Evolutionary conservation across 2,888 invertebrate genomes (phyloP).

Genomic region (Gymnoscelis rufifasciata): DNA sequence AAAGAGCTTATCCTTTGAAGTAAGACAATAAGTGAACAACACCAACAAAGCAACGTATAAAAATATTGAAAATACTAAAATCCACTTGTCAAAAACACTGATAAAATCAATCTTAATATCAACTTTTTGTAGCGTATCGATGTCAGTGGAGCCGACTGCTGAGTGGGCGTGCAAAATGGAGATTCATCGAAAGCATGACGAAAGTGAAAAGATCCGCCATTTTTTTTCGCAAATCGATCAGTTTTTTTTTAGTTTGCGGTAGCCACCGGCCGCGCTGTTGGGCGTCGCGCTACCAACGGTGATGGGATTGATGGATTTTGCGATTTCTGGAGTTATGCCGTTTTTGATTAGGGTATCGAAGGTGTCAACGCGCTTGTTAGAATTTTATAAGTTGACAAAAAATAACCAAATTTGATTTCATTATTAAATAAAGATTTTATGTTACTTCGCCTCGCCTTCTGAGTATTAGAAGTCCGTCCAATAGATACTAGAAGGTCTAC

Average conservation of each 20-base stretch:
- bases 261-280: constrained; percentile 48
- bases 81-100: not conserved
- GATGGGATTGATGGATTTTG: constrained; percentile 50
- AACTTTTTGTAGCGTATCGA: constrained; percentile 17
- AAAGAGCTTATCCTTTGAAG: too few relatives aligned
- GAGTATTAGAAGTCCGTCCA: too few relatives aligned
- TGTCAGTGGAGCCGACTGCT: constrained; percentile 26
- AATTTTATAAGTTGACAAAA: not conserved
- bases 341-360: constrained; percentile 11
- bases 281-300: constrained; percentile 49
- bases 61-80: too few relatives aligned
- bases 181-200: constrained; percentile 40
- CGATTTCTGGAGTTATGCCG: constrained; percentile 35
- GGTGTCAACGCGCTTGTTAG: not conserved
- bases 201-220: constrained; percentile 55
- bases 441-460: too few relatives aligned
- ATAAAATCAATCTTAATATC: constrained; percentile 14
- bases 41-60: too few relatives aligned
- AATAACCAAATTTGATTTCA: not conserved
- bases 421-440: too few relatives aligned
- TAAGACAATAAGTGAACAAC: too few relatives aligned
- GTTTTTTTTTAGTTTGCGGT: constrained; percentile 41
- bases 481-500: too few relatives aligned
- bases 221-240: constrained; percentile 64
- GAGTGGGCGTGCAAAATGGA: constrained; percentile 68